Evolutionary conservation across 1,140 invertebrate species (phyloP).

Genomic region (Drosophila lini): DNA sequence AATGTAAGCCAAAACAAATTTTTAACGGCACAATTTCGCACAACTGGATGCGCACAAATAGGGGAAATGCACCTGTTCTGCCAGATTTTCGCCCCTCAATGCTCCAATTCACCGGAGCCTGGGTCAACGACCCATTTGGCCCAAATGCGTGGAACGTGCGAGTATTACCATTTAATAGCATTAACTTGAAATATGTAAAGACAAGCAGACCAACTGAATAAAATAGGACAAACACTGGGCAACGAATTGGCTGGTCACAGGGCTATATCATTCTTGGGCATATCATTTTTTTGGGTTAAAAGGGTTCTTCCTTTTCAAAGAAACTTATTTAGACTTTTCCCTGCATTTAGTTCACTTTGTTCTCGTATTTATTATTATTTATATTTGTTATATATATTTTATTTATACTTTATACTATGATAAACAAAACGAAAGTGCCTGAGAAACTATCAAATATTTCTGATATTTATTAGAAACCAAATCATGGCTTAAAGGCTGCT

Average conservation of each 20-base stretch:
- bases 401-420: too few species aligned
- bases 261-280: background rate
- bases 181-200: slow-evolving; percentile 69
- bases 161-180: slow-evolving; percentile 69
- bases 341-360: background rate
- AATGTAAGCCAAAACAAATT: slow-evolving; percentile 63
- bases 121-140: slow-evolving; percentile 13
- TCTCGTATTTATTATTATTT: background rate
- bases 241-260: slow-evolving; percentile 8
- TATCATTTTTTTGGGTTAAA: background rate
- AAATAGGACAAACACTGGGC: slow-evolving; percentile 7
- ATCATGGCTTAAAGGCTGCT: slow-evolving; percentile 14
- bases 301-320: background rate
- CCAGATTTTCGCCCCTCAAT: slow-evolving; percentile 18
- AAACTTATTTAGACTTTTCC: background rate
- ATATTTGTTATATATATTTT: background rate
- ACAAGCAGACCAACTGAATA: slow-evolving; percentile 44
- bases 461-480: background rate
- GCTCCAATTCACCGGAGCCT: slow-evolving; percentile 13
- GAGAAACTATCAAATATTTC: background rate
- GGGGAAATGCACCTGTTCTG: slow-evolving; percentile 36
- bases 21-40: slow-evolving; percentile 51
- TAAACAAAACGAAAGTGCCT: background rate
- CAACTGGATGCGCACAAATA: slow-evolving; percentile 53
- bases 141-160: slow-evolving; percentile 49